Conservation (phyloP, 2,113 vertebrate genomes). For the Morone chrysops region DNA sequence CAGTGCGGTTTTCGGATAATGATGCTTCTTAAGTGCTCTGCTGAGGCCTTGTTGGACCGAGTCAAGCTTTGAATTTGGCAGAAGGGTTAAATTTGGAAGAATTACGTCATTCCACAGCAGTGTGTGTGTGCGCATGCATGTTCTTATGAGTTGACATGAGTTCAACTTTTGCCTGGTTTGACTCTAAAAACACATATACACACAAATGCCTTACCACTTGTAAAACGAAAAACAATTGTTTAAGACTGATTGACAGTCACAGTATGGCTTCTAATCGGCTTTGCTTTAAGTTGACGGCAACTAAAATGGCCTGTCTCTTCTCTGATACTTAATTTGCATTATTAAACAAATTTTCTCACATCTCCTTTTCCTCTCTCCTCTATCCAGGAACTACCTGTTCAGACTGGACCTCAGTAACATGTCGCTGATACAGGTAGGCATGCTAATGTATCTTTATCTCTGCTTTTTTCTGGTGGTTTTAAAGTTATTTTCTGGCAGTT, state of each 20-base stretch:
- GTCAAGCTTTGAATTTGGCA: slow-evolving; percentile 58
- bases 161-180: slow-evolving; percentile 8
- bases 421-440: slow-evolving; percentile 94
- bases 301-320: background rate
- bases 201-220: background rate
- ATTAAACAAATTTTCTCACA: background rate
- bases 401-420: slow-evolving; percentile 94
- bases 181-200: background rate
- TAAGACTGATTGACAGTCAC: background rate
- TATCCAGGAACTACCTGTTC: slow-evolving; percentile 97
- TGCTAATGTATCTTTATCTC: background rate
- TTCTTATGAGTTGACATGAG: slow-evolving; percentile 11
- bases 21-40: slow-evolving; percentile 56
- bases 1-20: slow-evolving; percentile 43
- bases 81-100: slow-evolving; percentile 36
- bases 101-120: slow-evolving; percentile 22
- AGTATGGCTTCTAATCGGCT: slow-evolving; percentile 5
- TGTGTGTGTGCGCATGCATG: background rate
- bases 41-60: slow-evolving; percentile 46
- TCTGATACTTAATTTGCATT: slow-evolving; percentile 22
- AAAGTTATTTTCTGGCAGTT: background rate
- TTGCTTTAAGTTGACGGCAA: slow-evolving; percentile 22
- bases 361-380: slow-evolving; percentile 25
- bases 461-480: background rate
- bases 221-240: slow-evolving; percentile 8